phyloP scores from a whole-genome alignment of 2,797 vertebrate genomes.

The Phylloscopus collybita region DNA sequence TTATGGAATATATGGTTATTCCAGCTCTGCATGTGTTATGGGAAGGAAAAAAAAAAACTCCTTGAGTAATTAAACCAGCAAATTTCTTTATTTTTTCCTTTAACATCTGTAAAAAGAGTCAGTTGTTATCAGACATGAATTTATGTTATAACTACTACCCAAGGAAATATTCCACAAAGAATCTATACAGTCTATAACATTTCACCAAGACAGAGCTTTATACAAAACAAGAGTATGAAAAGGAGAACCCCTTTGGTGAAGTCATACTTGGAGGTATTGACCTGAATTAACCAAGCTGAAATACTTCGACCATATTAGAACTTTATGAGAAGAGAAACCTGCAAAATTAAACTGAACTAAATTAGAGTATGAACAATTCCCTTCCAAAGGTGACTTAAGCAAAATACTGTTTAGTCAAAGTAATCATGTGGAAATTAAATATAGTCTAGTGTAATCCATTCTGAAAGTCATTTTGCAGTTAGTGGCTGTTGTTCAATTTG shows the following conservation, averaged over 20 bases:
- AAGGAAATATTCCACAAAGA: not conserved
- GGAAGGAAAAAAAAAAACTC: not conserved
- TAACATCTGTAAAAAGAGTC: not conserved
- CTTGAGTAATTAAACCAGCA: not conserved
- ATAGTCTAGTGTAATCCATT: not conserved
- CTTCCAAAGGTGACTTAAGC: not conserved
- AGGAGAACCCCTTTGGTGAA: not conserved
- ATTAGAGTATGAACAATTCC: not conserved
- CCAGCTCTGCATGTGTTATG: not conserved
- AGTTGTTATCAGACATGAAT: not conserved
- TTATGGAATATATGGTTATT: not conserved
- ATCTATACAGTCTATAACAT: not conserved
- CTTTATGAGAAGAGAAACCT: not conserved
- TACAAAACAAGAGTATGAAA: not conserved
- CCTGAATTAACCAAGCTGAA: not conserved
- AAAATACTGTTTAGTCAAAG: not conserved
- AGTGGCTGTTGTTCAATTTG: not conserved
- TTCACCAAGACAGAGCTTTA: not conserved
- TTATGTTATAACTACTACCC: not conserved
- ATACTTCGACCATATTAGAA: not conserved
- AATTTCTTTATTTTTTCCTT: not conserved
- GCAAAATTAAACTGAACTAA: not conserved
- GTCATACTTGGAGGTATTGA: not conserved
- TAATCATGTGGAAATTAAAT: not conserved
- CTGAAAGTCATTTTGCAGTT: not conserved